These are phyloP conservation scores for Protodeltote pygarga DNA, from an alignment of 2,888 invertebrate species.

Conservation along the genomic window DNA sequence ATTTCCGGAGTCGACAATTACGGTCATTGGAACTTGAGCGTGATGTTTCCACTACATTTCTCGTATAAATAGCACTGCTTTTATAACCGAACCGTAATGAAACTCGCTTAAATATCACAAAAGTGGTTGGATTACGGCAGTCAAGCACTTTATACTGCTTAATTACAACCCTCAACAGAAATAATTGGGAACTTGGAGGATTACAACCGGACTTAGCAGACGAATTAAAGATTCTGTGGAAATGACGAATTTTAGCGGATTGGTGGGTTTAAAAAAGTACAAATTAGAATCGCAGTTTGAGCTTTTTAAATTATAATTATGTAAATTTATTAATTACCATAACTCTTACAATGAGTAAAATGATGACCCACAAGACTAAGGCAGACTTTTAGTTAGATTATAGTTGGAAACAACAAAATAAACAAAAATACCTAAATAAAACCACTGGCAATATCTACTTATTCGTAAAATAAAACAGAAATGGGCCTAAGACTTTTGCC, in stretches of 20 bases:
- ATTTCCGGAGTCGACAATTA: constrained; percentile 73
- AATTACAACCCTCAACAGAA: constrained; percentile 83
- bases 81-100: constrained; percentile 84
- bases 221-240: constrained; percentile 64
- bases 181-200: constrained; percentile 83
- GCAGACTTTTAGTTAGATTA: no score
- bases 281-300: constrained; percentile 35
- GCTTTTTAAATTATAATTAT: no score
- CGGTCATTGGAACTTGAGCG: constrained; percentile 78
- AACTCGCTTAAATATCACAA: constrained; percentile 85
- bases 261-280: constrained; percentile 14
- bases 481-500: no score
- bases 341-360: no score
- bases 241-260: constrained; percentile 39
- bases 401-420: no score
- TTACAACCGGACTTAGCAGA: constrained; percentile 75
- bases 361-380: no score
- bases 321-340: no score
- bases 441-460: no score
- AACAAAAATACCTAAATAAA: no score
- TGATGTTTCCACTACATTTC: constrained; percentile 84
- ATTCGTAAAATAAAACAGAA: no score
- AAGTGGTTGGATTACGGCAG: constrained; percentile 83
- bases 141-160: constrained; percentile 82
- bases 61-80: constrained; percentile 81